Evolutionary conservation across 1,140 invertebrate species (phyloP), one percentile per base, ranked within the genome.

Genomic region (Pissodes strobi): DNA sequence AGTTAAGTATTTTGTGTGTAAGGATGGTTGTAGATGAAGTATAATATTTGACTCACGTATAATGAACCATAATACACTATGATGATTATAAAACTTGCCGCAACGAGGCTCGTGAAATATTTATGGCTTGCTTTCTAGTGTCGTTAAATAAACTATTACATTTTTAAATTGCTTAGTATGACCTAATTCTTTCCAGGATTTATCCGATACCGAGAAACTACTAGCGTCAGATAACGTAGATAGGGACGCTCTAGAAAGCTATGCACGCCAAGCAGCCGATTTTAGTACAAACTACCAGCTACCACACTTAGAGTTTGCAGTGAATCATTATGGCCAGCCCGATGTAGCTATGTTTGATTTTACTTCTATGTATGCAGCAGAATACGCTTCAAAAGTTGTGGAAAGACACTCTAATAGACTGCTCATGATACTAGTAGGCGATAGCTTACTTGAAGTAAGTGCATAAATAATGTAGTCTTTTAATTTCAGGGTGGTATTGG

Each of bases 261-360:
- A 98, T 81, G 97, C 97, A 0, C 84, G 88, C 48, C 94, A 99
- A 79, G 97, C 97, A 0, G 97, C 97, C 0, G 87, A 96, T 74
- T 98, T 97, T 81, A 95, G 95, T 3, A 99, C 97, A 0, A 88
- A 94, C 76, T 91, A 94, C 76, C 87, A 92, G 76, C 87, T 99
- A 80, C 90, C 92, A 25, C 83, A 90, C 65, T 82, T 94, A 60
- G 94, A 98, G 76, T 99, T 98, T 81, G 96, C 97, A 1, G 91
- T 97, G 0, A 99, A 99, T 82, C 95, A 98, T 80, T 97, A 97
- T 77, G 94, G 95, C 1, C 92, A 98, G 77, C 91, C 95, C 1
- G 97, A 99, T 80, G 93, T 99, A 0, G 95, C 96, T n/a, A 95
- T 99, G 87, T 99, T 99, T 80, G 97, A 99, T 80, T 99, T 99